Evolutionary conservation across 2,888 invertebrate species (phyloP), one percentile per base, ranked within the genome.

Genomic region (Notodonta dromedarius): DNA sequence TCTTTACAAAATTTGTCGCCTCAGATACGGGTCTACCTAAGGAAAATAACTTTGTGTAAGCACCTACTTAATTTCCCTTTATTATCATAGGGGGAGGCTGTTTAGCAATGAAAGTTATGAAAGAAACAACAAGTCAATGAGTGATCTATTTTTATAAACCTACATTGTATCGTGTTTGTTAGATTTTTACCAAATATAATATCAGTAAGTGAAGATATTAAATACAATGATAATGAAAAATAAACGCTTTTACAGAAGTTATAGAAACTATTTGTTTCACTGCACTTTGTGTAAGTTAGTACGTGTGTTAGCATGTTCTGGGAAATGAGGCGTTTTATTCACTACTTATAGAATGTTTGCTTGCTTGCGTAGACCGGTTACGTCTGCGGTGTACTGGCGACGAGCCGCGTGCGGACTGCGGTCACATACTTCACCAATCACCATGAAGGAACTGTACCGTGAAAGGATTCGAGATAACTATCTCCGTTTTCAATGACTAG

Each of bases 401-500:
- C 70, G 74, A 77, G 86, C 85, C 24, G 24, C 24, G 85, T 83
- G 80, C 79, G 78, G 79, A 80, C 84, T 83, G 86, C 83, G 86
- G 85, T 85, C 82, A 83, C 81, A 78, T 75, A 78, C 76, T 74
- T 76, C 74, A 70, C 61, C 72, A 74, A 63, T 56, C 59, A 32
- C 53, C 68, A 67, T 66, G 70, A 70, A 56, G 69, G 64, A 73
- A 61, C 65, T 59, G 63, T 64, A 66, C 69, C 75, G 66, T 66
- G 60, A 64, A 62, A 60, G 59, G 61, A 61, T 60, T 71, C 13
- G 59, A 57, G 60, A 56, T 7, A 62, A 42, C 14, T 40, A 56
- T 58, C 39, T 60, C 52, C 55, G 54, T 56, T 51, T 32, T 59
- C 32, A 55, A 59, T 76, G 69, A 71, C 56, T 58, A 62, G 56